Percentiles rank a stretch among this genome's conserved stretches.
These are phyloP conservation scores for Morelia viridis DNA, from an alignment of 2,797 vertebrate genomes.

Conservation along the genomic window DNA sequence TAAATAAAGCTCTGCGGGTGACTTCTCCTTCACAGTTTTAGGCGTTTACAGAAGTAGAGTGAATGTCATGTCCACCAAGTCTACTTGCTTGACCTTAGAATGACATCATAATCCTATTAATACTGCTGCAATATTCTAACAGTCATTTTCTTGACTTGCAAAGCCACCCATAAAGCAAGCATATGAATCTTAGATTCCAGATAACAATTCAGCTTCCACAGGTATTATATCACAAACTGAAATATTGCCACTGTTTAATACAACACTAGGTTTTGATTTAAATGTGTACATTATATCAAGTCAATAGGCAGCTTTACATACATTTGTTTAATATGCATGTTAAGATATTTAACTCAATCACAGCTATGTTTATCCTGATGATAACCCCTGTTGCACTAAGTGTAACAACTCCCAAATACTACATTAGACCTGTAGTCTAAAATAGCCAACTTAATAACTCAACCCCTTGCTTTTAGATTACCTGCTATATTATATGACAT, in stretches of 20 bases:
- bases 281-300: background rate
- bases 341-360: background rate
- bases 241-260: background rate
- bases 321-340: background rate
- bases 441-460: background rate
- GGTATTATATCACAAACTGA: background rate
- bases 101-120: slow-evolving; percentile 58
- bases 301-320: background rate
- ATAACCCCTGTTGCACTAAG: background rate
- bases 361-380: background rate
- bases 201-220: background rate
- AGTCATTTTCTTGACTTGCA: slow-evolving; percentile 20
- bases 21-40: slow-evolving; percentile 15
- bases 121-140: background rate
- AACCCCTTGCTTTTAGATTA: background rate
- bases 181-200: background rate
- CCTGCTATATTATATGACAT: background rate
- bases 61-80: background rate
- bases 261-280: background rate
- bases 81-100: background rate
- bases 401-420: background rate
- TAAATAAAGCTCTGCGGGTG: slow-evolving; percentile 7
- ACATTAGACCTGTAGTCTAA: background rate
- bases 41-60: slow-evolving; percentile 17
- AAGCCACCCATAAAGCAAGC: background rate